A percentile compares a stretch with the other conserved stretches of the same genome.
phyloP scores from a whole-genome alignment of 2,113 vertebrate genomes.

The Muntiacus reevesi region DNA sequence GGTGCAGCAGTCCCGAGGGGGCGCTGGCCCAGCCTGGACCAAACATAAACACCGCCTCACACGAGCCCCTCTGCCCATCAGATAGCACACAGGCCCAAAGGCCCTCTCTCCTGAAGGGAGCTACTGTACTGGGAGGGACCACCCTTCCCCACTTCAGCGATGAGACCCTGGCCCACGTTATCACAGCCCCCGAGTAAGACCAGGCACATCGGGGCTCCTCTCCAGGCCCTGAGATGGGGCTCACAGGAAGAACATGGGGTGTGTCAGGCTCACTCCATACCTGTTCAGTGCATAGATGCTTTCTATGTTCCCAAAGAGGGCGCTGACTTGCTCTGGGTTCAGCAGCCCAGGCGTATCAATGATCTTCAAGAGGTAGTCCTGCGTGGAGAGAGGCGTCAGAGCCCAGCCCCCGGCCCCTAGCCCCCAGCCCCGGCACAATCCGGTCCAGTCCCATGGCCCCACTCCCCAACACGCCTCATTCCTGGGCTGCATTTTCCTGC shows the following conservation, averaged over 20 bases:
- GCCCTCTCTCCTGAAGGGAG: neutral
- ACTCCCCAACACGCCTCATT: neutral
- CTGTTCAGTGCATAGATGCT: constrained; percentile 97
- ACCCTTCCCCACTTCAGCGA: neutral
- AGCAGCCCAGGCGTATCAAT: constrained; percentile 90
- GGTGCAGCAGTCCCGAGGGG: neutral
- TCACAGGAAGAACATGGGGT: neutral
- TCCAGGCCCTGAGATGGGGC: fast-evolving
- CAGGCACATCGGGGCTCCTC: neutral
- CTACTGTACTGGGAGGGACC: neutral
- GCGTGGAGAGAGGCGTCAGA: neutral
- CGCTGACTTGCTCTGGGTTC: constrained; percentile 92
- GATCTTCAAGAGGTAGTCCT: constrained; percentile 97
- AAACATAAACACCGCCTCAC: neutral
- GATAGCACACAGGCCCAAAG: neutral
- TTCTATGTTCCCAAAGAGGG: constrained; percentile 97
- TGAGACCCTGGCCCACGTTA: neutral
- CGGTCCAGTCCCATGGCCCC: fast-evolving
- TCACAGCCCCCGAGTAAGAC: neutral
- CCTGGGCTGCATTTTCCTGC: neutral
- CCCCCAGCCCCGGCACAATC: fast-evolving
- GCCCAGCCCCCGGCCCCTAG: fast-evolving
- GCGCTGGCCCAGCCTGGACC: neutral
- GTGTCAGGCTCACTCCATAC: constrained; percentile 72
- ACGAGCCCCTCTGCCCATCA: neutral